Conservation (phyloP, 1,140 invertebrate species). For the Caenorhabditis tropicalis region DNA sequence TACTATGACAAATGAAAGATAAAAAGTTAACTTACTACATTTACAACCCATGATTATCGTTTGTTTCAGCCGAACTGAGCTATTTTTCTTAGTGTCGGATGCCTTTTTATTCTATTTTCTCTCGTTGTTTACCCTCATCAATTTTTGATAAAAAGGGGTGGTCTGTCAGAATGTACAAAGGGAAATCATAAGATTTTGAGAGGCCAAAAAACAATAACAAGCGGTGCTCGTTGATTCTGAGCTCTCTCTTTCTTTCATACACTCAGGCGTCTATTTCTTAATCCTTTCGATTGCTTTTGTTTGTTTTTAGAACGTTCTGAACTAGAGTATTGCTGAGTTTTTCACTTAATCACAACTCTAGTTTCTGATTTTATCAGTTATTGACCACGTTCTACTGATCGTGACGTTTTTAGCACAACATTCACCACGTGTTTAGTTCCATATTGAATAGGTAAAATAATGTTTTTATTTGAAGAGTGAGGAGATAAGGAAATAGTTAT, state of each 20-base stretch:
- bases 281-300: background rate
- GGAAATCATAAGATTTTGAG: background rate
- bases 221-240: background rate
- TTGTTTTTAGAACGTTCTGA: background rate
- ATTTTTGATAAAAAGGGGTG: constrained; percentile 27
- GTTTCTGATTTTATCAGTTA: constrained; percentile 34
- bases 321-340: background rate
- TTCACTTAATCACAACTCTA: background rate
- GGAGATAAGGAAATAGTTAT: background rate
- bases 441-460: background rate
- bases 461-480: background rate
- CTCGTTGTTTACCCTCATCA: background rate
- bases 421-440: constrained; percentile 31
- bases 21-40: constrained; percentile 20
- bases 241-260: too few species aligned
- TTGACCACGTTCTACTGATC: background rate
- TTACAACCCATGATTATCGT: constrained; percentile 22
- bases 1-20: background rate
- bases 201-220: background rate
- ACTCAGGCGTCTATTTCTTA: background rate
- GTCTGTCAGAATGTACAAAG: constrained; percentile 26
- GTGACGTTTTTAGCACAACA: constrained; percentile 31
- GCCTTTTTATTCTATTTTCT: constrained; percentile 12
- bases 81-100: background rate
- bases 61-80: constrained; percentile 13